Base-by-base conservation (phyloP, 1,140 invertebrate genomes). In the Sitophilus oryzae region DNA sequence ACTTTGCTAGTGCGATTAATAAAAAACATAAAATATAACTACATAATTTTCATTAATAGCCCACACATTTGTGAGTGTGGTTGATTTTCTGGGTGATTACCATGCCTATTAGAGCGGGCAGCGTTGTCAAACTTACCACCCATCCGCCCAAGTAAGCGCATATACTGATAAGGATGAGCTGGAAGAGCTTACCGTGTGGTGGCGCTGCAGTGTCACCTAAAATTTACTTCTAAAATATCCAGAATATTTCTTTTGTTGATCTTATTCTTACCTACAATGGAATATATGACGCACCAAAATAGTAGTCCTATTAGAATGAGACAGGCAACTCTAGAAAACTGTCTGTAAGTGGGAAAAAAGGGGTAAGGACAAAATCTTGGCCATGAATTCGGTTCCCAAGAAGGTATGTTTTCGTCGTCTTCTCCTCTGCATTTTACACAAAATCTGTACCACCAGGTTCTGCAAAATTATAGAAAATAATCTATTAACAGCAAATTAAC, bases 61-160 rank as follows among this genome's bases (percentile, higher is more conserved):
- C n/a, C n/a, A n/a, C n/a, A n/a, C n/a, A n/a, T n/a, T n/a, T n/a
- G n/a, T n/a, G n/a, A n/a, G n/a, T n/a, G n/a, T n/a, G n/a, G n/a
- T n/a, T n/a, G n/a, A n/a, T n/a, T n/a, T n/a, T n/a, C n/a, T n/a
- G n/a, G n/a, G 87, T 84, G 52, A 91, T 64, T 5, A 93, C 77
- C 88, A 92, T 93, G 11, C 91, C 91, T 61, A 92, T 84, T 0
- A 96, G 76, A 0, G 90, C 82, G 3, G 93, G 93, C 52, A 96
- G 73, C 2, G 83, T 85, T 10, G 88, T 81, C 20, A 90, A 71
- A 16, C 82, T 82, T 59, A 88, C 71, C 4, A 90, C 60, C 79
- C 85, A 88, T 36, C 91, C 92, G 8, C 84, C 89, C 56, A 93
- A 83, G 71, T 91, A 81, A 1, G 88, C 85, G 3, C 82, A 82